Conservation (phyloP, 2,797 vertebrate genomes). For the Coregonus ussuriensis region DNA sequence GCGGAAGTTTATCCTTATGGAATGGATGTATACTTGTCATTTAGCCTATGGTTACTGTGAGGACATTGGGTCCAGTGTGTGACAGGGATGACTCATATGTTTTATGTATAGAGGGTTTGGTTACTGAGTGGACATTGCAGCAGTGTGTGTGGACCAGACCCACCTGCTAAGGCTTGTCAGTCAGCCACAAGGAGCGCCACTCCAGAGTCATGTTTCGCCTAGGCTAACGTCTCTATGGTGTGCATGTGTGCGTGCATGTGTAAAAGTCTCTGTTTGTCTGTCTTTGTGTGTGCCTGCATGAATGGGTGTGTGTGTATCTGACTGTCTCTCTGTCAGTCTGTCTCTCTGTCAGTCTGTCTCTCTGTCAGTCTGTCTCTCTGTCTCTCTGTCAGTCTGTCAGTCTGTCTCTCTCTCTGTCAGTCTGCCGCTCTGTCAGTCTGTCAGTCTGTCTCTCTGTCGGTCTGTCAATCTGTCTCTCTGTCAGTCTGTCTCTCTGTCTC, state of each 20-base stretch:
- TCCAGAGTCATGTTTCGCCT: slow-evolving; percentile 43
- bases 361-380: no score
- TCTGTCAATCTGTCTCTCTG: no score
- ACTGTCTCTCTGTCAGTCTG: no score
- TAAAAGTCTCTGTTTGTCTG: slow-evolving; percentile 7
- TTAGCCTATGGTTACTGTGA: not conserved
- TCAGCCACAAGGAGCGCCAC: not conserved
- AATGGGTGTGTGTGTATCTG: slow-evolving; percentile 1
- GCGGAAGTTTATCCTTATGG: no score
- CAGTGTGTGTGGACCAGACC: slow-evolving; percentile 50
- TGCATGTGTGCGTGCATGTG: not conserved
- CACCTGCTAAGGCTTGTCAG: slow-evolving; percentile 1
- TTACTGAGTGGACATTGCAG: slow-evolving; percentile 7
- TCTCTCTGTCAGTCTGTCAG: no score
- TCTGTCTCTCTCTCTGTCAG: no score
- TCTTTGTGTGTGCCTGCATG: not conserved
- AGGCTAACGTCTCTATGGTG: slow-evolving; percentile 37
- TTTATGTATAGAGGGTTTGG: not conserved
- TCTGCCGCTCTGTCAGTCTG: no score
- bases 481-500: no score
- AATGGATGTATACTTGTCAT: not conserved
- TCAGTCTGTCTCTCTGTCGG: no score
- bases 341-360: no score
- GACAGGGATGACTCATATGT: not conserved
- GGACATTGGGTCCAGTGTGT: slow-evolving; percentile 9